Conservation (phyloP, 92 coral and sea anemone species). For the Zoanthus gigantus region DNA sequence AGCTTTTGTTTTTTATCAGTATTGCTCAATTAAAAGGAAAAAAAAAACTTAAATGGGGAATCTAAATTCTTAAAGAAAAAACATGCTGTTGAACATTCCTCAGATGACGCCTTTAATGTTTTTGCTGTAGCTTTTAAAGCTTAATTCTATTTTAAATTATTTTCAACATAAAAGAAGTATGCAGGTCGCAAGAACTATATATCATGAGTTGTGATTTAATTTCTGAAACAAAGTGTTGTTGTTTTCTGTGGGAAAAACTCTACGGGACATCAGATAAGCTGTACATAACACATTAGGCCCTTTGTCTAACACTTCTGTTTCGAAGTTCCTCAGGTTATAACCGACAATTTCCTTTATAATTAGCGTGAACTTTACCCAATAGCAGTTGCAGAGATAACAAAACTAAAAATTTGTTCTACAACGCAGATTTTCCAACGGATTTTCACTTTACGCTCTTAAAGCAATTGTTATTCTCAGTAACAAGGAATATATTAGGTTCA, state of each 20-base stretch:
- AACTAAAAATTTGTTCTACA: not conserved
- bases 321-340: not conserved
- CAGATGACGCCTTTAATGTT: not conserved
- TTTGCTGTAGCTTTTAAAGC: not conserved
- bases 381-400: not conserved
- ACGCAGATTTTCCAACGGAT: not conserved
- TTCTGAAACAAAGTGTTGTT: not conserved
- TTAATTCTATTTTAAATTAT: not conserved
- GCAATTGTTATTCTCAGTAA: not conserved
- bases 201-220: not conserved
- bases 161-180: not conserved
- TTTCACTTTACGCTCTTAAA: constrained; percentile 3
- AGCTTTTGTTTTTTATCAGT: not conserved
- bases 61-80: not conserved
- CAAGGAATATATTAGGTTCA: constrained; percentile 6
- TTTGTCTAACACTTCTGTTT: constrained; percentile 13
- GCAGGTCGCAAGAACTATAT: not conserved
- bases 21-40: not conserved
- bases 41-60: not conserved
- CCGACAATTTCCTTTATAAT: not conserved
- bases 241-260: not conserved
- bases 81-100: not conserved
- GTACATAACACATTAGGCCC: not conserved
- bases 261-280: not conserved
- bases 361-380: not conserved